Base-by-base conservation (phyloP, 2,797 vertebrate genomes). In the Valencia hispanica region DNA sequence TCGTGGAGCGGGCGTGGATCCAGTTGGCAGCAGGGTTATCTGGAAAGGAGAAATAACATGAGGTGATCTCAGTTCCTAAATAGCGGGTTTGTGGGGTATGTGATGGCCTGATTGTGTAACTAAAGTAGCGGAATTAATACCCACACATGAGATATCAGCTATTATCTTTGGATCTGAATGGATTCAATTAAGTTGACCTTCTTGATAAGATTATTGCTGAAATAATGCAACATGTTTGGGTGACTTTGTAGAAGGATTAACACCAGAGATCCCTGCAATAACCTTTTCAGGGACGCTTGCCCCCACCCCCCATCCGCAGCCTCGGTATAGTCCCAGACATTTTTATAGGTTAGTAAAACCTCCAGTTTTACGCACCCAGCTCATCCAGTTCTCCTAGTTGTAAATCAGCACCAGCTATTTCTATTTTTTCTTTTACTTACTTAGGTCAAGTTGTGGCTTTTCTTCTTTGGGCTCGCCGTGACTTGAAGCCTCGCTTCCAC, bases 311-410 rank as follows among this genome's bases (percentile, higher is more conserved):
- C 73, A 84, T 80, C 77, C 82, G 93, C 92, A 94, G 94, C 94
- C 94, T 90, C 95, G 95, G 94, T 95, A 96, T 95, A 94, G 95
- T 94, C 95, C 95, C 72, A 96, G 97, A 98, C 97, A 97, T 96
- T 98, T 99, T 99, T 98, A 99, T 99, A 97, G 98, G 97, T 99
- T 97, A 97, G 97, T 99, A 99, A 99, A 99, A 99, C 94, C 96
- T 97, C 96, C 94, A 95, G 96, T 97, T 98, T 97, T 97, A 97
- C 96, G 96, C 97, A 97, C 96, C 97, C 95, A 94, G 96, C 96
- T 95, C 96, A 93, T 96, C 95, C 96, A 96, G 96, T 97, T 97
- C 96, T 90, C 88, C 34, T 86, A 92, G 97, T 91, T 97, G 96
- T 99, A 99, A 99, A 99, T 99, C 97, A 98, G 87, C 39, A 79